Base-by-base conservation (phyloP, 1,140 invertebrate genomes). In the Telenomus remus region DNA sequence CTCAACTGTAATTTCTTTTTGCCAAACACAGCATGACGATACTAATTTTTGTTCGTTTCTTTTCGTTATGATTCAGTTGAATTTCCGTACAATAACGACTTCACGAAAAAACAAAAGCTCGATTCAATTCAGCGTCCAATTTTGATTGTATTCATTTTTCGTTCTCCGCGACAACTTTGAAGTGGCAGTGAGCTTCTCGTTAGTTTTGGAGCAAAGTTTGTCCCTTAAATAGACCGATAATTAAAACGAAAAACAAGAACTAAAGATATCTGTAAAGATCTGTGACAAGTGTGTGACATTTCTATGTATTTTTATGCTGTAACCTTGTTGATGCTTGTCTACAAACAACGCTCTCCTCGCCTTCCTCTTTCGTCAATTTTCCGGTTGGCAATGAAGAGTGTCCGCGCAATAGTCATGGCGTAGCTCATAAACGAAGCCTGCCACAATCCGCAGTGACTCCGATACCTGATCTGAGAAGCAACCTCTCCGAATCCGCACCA, bases 381-480 rank as follows among this genome's bases (percentile, higher is more conserved):
- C 78, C 79, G 80, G 76, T 84, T 82, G 79, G 71, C 80, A 80
- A 81, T 82, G 82, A 84, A 85, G 89, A 87, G 79, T 89, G 89
- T 80, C 90, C 91, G 85, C 90, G 93, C 89, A 95, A 95, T 92
- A 92, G 90, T 89, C 93, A 95, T 87, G 94, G 94, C 84, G 94
- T 95, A 89, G 92, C 91, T 85, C 94, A 94, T 90, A 92, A 93
- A 89, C 91, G 94, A 85, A 92, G 93, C 86, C 91, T 95, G 85
- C 93, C 93, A 83, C 92, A 92, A 88, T 91, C 92, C 83, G 91
- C 19, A 27, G 19, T 91, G 85, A 88, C 89, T 85, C 92, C 93
- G 86, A 95, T 95, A 87, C 94, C 94, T 87, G 93, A 95, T 91
- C 92, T 95, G 87, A 93, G 94, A 87, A 93, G 92, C 89, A 92